Evolutionary conservation across 2,888 invertebrate genomes (phyloP).

Genomic region (Sycophila texana): DNA sequence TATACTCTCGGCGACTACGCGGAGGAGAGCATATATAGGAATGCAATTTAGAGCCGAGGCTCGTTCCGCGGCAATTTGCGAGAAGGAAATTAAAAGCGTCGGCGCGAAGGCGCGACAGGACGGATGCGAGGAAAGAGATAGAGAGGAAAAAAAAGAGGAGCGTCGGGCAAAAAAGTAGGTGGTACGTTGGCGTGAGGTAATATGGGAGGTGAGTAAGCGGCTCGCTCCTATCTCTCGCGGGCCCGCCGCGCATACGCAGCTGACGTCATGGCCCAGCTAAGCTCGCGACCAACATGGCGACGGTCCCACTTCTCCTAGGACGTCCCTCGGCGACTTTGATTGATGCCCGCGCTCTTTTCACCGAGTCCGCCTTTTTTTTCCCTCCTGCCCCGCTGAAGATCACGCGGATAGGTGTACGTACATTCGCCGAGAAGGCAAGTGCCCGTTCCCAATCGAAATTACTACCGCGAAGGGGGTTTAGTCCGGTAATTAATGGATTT

Average conservation of each 20-base stretch:
- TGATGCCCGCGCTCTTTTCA: background rate
- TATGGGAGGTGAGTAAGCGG: slow-evolving; percentile 59
- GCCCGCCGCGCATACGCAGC: slow-evolving; percentile 55
- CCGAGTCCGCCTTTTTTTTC: slow-evolving; percentile 2
- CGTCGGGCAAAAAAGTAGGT: slow-evolving; percentile 24
- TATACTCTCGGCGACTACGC: no score
- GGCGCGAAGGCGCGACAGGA: background rate
- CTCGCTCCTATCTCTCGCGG: slow-evolving; percentile 58
- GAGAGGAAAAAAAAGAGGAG: slow-evolving; percentile 8
- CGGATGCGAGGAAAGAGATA: slow-evolving; percentile 2
- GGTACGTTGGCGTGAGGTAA: slow-evolving; percentile 50
- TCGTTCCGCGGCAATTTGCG: background rate
- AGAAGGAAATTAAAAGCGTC: background rate
- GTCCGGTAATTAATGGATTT: no score
- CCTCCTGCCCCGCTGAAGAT: background rate
- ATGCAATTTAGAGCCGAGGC: no score
- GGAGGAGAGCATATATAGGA: no score
- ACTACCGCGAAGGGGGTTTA: no score
- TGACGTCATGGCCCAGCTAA: slow-evolving; percentile 65
- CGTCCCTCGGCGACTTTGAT: slow-evolving; percentile 1
- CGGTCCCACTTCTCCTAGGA: background rate
- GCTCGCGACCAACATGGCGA: background rate
- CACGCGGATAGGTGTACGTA: background rate
- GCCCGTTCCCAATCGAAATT: background rate
- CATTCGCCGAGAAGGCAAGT: background rate